phyloP scores from a whole-genome alignment of 1,140 invertebrate species.

The Ostrea edulis region DNA sequence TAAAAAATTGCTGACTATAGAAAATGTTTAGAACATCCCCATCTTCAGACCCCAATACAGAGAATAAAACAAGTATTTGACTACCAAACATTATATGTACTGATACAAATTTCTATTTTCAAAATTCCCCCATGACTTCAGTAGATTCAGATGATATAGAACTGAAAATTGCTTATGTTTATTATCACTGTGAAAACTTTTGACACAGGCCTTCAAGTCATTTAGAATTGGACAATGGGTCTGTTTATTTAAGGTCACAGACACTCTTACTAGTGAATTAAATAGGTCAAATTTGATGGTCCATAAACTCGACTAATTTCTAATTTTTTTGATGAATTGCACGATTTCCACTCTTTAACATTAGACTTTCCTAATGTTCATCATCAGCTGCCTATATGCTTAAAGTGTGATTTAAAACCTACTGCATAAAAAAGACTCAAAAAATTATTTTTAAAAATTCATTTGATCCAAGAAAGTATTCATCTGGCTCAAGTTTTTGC shows the following conservation, averaged over 20 bases:
- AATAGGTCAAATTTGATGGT: conserved; percentile 17
- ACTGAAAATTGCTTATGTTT: too few species aligned
- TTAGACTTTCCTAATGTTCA: too few species aligned
- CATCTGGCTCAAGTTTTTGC: background rate
- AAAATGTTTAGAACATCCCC: too few species aligned
- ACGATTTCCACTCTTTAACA: too few species aligned
- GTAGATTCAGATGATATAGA: background rate
- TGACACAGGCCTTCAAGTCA: background rate
- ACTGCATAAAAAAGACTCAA: background rate
- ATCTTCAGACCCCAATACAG: too few species aligned
- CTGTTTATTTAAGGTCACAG: conserved; percentile 7
- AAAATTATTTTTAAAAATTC: background rate
- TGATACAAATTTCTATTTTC: background rate
- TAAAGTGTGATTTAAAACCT: background rate
- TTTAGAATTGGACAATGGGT: background rate
- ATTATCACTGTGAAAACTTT: background rate
- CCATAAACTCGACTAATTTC: conserved; percentile 7
- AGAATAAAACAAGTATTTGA: background rate
- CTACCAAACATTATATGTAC: background rate
- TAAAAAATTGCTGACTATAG: too few species aligned
- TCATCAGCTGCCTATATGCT: background rate
- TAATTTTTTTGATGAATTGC: background rate
- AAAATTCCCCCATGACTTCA: too few species aligned
- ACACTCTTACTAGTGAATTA: background rate
- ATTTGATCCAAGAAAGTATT: background rate